Evolutionary conservation across 2,797 vertebrate genomes (phyloP), one percentile per base, ranked within the genome.

Genomic region (Tapirus indicus): DNA sequence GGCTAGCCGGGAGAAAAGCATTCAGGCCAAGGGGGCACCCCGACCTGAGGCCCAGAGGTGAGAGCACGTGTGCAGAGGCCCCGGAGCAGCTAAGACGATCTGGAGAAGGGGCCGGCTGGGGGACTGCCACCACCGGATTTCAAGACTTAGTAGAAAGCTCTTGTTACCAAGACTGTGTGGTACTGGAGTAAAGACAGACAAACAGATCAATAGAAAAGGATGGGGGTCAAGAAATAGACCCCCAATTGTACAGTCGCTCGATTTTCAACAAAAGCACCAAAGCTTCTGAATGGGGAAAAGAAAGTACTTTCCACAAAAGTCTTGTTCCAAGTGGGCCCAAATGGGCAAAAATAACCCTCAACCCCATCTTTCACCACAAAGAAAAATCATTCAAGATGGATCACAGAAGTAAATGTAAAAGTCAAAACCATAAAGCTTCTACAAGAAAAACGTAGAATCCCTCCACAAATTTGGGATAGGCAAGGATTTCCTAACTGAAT

Each of bases 381-480:
- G 6, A 12, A 20, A 3, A 41, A 8, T 13, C 17, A 4, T 21
- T 23, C n/a, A 4, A 27, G 32, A 7, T 4, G 54, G 10, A 25
- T 0, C 20, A 9, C 27, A 35, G 58, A 7, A 3, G 25, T 8
- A 12, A 44, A 17, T 1, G 6, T 0, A 7, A 44, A n/a, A 25
- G 23, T 49, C 23, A 41, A 21, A 56, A 10, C 47, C 49, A 32
- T 8, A 1, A 29, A 11, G 44, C 41, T 52, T n/a, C 32, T 21
- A 35, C 77, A 56, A 83, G 49, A 49, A 62, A 56, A 23, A 58
- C 2, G 12, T 0, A 72, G 60, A 29, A 14, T 41, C 49, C 85
- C 52, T 60, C 54, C 44, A 49, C n/a, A 32, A 56, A 32, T 3
- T 25, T 2, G 38, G 21, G 9, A 7, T 8, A 14, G n/a, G 60